These are phyloP conservation scores for Mustelus asterias DNA, from an alignment of 2,113 vertebrate genomes.

Conservation along the genomic window DNA sequence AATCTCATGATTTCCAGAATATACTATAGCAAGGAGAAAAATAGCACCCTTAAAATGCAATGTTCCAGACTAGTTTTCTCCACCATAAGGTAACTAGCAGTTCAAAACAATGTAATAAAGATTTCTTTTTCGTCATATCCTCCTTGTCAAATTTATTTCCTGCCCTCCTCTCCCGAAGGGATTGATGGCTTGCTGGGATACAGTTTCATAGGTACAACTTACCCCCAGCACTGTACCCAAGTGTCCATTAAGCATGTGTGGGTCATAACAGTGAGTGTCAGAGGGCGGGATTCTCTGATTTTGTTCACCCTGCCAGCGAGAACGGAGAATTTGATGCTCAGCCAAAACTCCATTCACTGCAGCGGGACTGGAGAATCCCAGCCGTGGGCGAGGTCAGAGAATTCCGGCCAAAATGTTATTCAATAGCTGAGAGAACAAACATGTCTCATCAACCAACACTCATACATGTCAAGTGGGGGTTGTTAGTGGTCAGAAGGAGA, in stretches of 20 bases:
- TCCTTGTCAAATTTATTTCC: neutral
- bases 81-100: neutral
- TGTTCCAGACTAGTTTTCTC: neutral
- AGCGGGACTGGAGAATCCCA: too few species aligned
- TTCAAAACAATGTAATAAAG: neutral
- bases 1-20: neutral
- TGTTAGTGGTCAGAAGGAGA: neutral
- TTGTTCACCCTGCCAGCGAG: too few species aligned
- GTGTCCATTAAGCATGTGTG: neutral
- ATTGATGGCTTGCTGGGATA: neutral
- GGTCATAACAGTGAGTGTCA: neutral
- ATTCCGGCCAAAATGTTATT: neutral
- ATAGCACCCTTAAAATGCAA: neutral
- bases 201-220: neutral
- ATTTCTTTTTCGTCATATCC: neutral
- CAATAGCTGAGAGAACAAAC: neutral
- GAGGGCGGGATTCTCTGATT: neutral
- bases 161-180: neutral
- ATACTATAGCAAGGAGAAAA: neutral
- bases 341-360: too few species aligned
- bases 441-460: neutral
- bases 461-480: neutral
- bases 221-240: neutral
- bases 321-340: too few species aligned
- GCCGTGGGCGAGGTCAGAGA: too few species aligned